Base-by-base conservation (phyloP, 2,888 invertebrate species). In the Teleogryllus oceanicus region DNA sequence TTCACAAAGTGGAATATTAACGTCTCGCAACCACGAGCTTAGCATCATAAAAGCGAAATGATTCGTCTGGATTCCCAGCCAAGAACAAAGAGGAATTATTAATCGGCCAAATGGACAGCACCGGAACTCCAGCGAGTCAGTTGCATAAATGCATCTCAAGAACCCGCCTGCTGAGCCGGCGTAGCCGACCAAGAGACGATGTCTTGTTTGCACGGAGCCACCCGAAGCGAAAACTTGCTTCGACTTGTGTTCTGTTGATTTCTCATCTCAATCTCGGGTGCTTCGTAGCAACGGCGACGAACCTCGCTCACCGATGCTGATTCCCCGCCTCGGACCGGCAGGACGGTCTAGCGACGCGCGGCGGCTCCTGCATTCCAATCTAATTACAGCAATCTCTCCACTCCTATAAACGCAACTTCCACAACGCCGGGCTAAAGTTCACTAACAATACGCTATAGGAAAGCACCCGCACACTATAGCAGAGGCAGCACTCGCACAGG, bases 391-490 rank as follows among this genome's bases (percentile, higher is more conserved):
- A 13, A 62, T 62, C 62, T 62, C 62, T n/a, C 16, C 62, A n/a
- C 62, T 12, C 62, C 62, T 18, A 62, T 62, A 62, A 62, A 62
- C 62, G 62, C 62, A 62, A 62, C 16, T 62, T 62, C 62, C 62
- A 13, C 16, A 62, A 16, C n/a, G 62, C 62, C 13, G 37, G 37
- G 62, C n/a, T n/a, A 62, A 62, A 62, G 62, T 62, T 62, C 62
- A 62, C 62, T 62, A 62, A 62, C 62, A 62, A 62, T 62, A 62
- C 62, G 62, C 62, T n/a, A 62, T 62, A n/a, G 62, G 13, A n/a
- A 62, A 62, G n/a, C 16, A n/a, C n/a, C 13, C 62, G 13, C 62
- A 62, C 62, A 62, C 62, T 62, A 62, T 62, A 62, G 62, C 62
- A n/a, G 37, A 37, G 37, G 8, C 37, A 37, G 37, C 37, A 37